Base-by-base conservation (phyloP, 2,113 vertebrate genomes). In the Uria lomvia region DNA sequence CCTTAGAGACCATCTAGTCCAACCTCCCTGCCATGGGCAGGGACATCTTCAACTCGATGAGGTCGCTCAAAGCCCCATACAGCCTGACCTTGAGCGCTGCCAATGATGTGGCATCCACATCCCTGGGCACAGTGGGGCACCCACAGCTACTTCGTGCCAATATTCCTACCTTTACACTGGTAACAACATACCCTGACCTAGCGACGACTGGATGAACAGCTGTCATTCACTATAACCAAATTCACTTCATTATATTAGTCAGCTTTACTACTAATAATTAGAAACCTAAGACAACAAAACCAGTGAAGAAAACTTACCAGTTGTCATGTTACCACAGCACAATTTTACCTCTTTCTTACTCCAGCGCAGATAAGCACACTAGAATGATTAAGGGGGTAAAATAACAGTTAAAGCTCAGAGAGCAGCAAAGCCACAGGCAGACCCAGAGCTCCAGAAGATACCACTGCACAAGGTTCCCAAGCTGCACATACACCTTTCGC, bases 141-240 rank as follows among this genome's bases (percentile, higher is more conserved):
- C 15, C 55, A 45, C 40, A 73, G 12, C 12, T 56, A 32, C 19
- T 58, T 16, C n/a, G 40, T 22, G 29, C 14, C 42, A 63, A 40
- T 30, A 63, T 42, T 59, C 16, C 63, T 42, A 36, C 11, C 17
- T 80, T 74, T 32, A 43, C 6, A 11, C 6, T 30, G 21, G 11
- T 8, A 56, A 47, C 22, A 63, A 42, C 4, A 1, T 34, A 38
- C 45, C 17, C 23, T 24, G 32, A 21, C 36, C 56, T 24, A 36
- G 6, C 4, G 9, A 34, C 0, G 0, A 70, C 5, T 32, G n/a
- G 8, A 2, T 74, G 27, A 88, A 52, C 53, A 88, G 6, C 32
- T 15, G 12, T 29, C 34, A 11, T 11, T 23, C 15, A 26, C n/a
- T 34, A 2, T 3, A 56, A 4, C 18, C 36, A 83, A 63, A 52